Base-by-base conservation (phyloP, 1,140 invertebrate genomes). In the Pseudomyrmex cubaensis region DNA sequence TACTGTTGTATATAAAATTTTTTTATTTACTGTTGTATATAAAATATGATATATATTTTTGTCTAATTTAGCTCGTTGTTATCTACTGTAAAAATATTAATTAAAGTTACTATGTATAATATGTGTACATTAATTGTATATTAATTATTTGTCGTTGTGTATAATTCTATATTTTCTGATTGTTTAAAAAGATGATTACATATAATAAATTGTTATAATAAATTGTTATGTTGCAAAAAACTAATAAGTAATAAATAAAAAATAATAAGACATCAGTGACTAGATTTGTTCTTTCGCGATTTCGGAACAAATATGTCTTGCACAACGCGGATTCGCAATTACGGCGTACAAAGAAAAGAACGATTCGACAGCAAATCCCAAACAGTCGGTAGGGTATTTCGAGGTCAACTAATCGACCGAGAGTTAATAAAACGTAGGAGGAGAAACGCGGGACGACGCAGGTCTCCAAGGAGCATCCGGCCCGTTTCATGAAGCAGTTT, bases 391-490 rank as follows among this genome's bases (percentile, higher is more conserved):
- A 57, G 82, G 82, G 63, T 84, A 70, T 50, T 72, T 64, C 20
- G 72, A 87, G 76, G 76, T 82, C 78, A 64, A 72, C 74, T 89
- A 89, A 89, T 88, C 87, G 87, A 85, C 84, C 84, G 75, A 84
- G 84, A 84, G 87, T 88, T 89, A 89, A 89, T 89, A 89, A 86
- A 87, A 77, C 82, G 85, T 80, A 77, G 50, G 77, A 88, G 66
- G 76, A 85, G 74, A 83, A 82, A 80, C 77, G 83, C 50, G 50
- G 50, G 50, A 88, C 72, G 72, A 10, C 67, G 73, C 35, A 57
- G 72, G 85, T 86, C 85, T 84, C 84, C 62, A 17, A 80, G 82
- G 82, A 85, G 64, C 59, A 50, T 70, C 75, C 70, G 72, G 78
- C 54, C 48, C 63, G 82, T 62, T 52, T 70, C 70, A 46, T 56